Percentiles rank a stretch among this genome's conserved stretches.
Conservation (phyloP, 1,140 invertebrate species). For the Alviniconcha marisindica region DNA sequence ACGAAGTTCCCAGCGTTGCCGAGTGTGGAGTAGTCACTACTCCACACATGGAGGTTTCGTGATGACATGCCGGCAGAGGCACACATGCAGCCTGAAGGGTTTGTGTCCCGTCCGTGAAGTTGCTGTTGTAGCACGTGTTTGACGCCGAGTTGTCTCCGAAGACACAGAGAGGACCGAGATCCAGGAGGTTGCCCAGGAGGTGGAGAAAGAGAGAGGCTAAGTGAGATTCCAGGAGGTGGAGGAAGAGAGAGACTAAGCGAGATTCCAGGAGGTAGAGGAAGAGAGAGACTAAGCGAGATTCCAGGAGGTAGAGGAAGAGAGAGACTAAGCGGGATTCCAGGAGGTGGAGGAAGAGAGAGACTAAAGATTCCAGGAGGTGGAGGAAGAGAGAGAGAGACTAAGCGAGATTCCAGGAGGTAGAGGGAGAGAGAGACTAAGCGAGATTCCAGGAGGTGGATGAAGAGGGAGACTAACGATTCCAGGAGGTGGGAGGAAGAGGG, state of each 20-base stretch:
- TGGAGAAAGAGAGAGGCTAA: background rate
- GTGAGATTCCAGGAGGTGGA: background rate
- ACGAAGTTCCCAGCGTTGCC: too few relatives aligned
- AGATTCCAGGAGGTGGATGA: background rate
- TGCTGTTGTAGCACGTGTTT: too few relatives aligned
- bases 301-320: background rate
- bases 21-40: too few relatives aligned
- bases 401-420: background rate
- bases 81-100: too few relatives aligned
- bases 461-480: background rate
- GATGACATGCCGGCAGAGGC: too few relatives aligned
- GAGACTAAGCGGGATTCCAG: background rate
- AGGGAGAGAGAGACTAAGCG: background rate
- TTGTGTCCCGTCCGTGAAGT: too few relatives aligned
- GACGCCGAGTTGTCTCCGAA: too few relatives aligned
- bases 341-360: background rate
- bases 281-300: background rate
- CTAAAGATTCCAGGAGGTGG: background rate
- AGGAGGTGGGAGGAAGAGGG: background rate
- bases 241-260: background rate
- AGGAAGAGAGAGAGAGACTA: background rate
- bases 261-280: background rate
- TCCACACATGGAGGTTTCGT: too few relatives aligned
- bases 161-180: background rate
- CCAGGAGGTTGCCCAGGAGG: background rate